phyloP scores from a whole-genome alignment of 2,113 vertebrate genomes.

The Anthoscopus minutus region DNA sequence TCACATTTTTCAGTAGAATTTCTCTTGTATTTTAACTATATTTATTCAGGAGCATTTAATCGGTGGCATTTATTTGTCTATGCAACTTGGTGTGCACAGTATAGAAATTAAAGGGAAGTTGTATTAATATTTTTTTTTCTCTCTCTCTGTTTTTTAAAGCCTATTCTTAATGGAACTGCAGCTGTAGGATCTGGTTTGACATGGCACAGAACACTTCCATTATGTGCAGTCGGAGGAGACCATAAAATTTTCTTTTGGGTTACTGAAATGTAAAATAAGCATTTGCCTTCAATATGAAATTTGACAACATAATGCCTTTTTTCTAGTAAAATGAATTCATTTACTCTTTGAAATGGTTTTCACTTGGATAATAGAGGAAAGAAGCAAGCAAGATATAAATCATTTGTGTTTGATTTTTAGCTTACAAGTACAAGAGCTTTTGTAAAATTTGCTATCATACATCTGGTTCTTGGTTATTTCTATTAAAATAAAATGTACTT shows the following conservation, averaged over 20 bases:
- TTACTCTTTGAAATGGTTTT: background rate
- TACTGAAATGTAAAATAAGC: slow-evolving; percentile 85
- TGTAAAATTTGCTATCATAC: background rate
- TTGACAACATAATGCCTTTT: background rate
- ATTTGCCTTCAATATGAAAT: background rate
- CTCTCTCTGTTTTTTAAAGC: slow-evolving; percentile 68
- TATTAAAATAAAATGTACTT: slow-evolving; percentile 15
- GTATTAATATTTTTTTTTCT: background rate
- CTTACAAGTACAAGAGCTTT: background rate
- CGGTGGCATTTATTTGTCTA: background rate
- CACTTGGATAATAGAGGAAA: background rate
- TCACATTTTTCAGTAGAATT: background rate
- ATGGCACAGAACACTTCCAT: slow-evolving; percentile 90
- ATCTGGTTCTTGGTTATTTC: background rate
- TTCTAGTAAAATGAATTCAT: background rate
- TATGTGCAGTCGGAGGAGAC: slow-evolving; percentile 89
- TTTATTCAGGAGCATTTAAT: background rate
- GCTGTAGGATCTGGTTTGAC: slow-evolving; percentile 88
- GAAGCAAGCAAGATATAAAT: background rate
- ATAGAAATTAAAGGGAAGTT: background rate
- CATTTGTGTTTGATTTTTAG: background rate
- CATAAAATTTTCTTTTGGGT: slow-evolving; percentile 93
- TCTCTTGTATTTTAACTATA: background rate
- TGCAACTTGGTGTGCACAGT: background rate
- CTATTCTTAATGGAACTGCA: slow-evolving; percentile 82